Evolutionary conservation across 2,888 invertebrate species (phyloP), one percentile per base, ranked within the genome.

Genomic region (Conistra vaccinii): DNA sequence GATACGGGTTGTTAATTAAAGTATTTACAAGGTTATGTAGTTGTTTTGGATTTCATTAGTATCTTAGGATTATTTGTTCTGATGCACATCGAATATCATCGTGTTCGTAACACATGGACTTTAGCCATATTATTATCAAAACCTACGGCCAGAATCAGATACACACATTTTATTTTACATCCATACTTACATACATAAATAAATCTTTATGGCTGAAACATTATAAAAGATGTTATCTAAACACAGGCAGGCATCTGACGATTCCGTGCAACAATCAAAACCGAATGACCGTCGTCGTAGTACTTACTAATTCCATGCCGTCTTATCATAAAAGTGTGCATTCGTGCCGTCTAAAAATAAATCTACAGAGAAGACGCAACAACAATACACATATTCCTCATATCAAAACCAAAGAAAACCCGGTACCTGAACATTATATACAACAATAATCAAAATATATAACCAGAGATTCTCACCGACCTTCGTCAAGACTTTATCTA

Each of bases 401-500:
- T 73, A 76, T 67, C 53, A 51, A 74, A 77, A 69, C 26, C 60
- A 63, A 78, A 76, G 77, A 81, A 78, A 76, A 70, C 20, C 60
- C 60, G 62, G 63, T 85, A 87, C 86, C 86, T 85, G 88, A 69
- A n/a, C 12, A 17, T 80, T 87, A 87, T 85, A 65, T 86, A 81
- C 75, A 73, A 87, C 72, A 85, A 85, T 76, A 74, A 86, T 85
- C 81, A 89, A 86, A 87, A 90, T 90, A 92, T 85, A 91, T 91
- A 90, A 82, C 83, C 87, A 82, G 79, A 80, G 87, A 83, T 90
- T 92, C 91, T 91, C 92, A 91, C 91, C 93, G 92, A 96, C 96
- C 96, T 96, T 96, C 96, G 95, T 96, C 96, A 96, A n/a, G n/a
- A 93, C 88, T 94, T 95, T 95, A 95, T 96, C 95, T 94, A 94